Evolutionary conservation across 2,888 invertebrate species (phyloP), one percentile per base, ranked within the genome.

Genomic region (Pardosa pseudoannulata): DNA sequence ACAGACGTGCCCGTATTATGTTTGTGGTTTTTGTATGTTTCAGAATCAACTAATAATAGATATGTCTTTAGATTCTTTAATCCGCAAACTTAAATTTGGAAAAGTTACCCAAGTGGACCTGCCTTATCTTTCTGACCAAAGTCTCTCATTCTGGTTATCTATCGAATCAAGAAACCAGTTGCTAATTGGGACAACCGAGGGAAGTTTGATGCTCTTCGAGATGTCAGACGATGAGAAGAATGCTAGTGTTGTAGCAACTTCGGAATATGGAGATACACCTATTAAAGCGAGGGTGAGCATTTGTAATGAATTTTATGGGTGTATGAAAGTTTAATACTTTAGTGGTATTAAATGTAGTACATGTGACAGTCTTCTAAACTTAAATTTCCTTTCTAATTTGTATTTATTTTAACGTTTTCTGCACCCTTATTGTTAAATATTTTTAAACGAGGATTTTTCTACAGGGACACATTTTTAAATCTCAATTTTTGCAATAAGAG

Each of bases 111-210:
- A 36, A 6, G 73, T 62, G 23, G 41, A 62, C 13, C 50, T 86
- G 9, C 74, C 79, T 19, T 86, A 79, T 73, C 64, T 86, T 9
- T 64, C 73, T 0, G 36, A 74, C 31, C 75, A 70, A 28, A 86
- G 62, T 27, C 29, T 86, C 27, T 70, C 85, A 0, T 86, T 86
- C 36, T 86, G 85, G 85, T 75, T 74, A 28, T 64, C 79, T 0
- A 70, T 79, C 0, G 5, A 64, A 13, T 19, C 41, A 13, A 9
- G 31, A n/a, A 39, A 62, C 7, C 85, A 86, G 13, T 31, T 79
- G 31, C 32, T 86, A n/a, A 11, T 79, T 6, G 85, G 79, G 2
- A 86, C 79, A 1, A 28, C 68, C 5, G 28, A 75, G 3, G 85
- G 85, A 1, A 23, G 70, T 28, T 29, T 86, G 0, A 31, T 79